Evolutionary conservation across 2,113 vertebrate genomes (phyloP), one percentile per base, ranked within the genome.

Genomic region (Oreocharis arfaki): DNA sequence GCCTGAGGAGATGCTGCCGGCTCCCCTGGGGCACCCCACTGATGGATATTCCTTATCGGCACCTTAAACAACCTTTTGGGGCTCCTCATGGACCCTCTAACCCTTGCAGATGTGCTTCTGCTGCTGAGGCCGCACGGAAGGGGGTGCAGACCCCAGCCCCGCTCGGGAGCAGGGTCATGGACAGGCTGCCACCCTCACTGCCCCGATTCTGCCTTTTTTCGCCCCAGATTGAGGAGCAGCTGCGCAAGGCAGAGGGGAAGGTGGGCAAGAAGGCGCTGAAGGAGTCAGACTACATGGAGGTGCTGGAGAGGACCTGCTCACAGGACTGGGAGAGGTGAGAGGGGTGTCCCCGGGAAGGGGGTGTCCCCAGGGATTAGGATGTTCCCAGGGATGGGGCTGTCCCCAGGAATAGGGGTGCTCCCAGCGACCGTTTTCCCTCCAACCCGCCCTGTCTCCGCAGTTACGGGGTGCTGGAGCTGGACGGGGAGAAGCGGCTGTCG

Each of bases 311-410:
- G 67, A 95, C 41, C 85, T 97, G 95, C 88, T 92, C 79, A 0
- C 90, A 93, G 90, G 70, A 69, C 63, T 97, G 96, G 95, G 93
- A 95, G 21, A 73, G 91, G 95, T 96, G 73, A 97, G 87, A 0
- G 1, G 30, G 16, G 6, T 2, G 2, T 41, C n/a, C 16, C 28
- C 7, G 35, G 59, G 15, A 26, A 4, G 4, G 7, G 30, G 14
- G 4, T 8, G 12, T 19, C 32, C 23, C 16, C 9, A 0, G 49
- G 9, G 19, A 14, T 6, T 3, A 16, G 7, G 20, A 5, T 10
- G 23, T 39, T 26, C 75, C 19, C 7, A 9, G 7, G 28, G 28
- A 56, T 1, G 2, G 13, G 11, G 8, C 2, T 46, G 18, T 41
- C 49, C 47, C 39, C 7, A 28, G 55, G 23, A 24, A 30, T 1